Conservation (phyloP, 2,888 invertebrate genomes). For the Synanthedon andrenaeformis region DNA sequence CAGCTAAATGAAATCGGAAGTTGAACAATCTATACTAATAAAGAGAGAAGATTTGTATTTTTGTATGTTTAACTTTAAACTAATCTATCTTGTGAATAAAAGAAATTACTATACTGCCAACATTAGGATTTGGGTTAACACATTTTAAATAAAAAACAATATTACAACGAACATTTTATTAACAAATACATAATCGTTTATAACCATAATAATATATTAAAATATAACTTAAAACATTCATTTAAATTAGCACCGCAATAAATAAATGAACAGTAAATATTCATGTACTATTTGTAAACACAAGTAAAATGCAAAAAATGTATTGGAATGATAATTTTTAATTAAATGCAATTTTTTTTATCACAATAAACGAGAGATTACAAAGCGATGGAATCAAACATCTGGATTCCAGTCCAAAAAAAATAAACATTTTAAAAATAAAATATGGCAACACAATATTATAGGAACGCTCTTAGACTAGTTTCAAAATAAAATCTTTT, state of each 20-base stretch:
- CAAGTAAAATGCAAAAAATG: conserved; percentile 8
- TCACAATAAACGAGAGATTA: not conserved
- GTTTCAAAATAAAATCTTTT: not conserved
- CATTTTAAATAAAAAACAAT: conserved; percentile 6
- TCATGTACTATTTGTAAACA: not conserved
- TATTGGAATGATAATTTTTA: conserved; percentile 28
- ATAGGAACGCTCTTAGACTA: not conserved
- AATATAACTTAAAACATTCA: not conserved
- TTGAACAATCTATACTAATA: no score
- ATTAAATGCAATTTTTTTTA: conserved; percentile 13
- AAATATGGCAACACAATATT: not conserved
- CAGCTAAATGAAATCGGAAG: no score
- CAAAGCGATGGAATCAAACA: no score
- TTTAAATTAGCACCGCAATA: not conserved
- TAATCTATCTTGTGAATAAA: no score
- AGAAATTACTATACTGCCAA: no score
- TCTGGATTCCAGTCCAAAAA: not conserved
- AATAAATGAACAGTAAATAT: conserved; percentile 6
- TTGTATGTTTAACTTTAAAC: no score
- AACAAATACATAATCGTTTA: conserved; percentile 1
- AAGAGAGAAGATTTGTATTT: no score
- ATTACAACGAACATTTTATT: conserved; percentile 8
- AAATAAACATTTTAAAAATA: not conserved
- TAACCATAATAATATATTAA: no score
- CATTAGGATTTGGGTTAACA: no score